Evolutionary conservation across 2,113 vertebrate species (phyloP).

Genomic region (Acrocephalus arundinaceus): DNA sequence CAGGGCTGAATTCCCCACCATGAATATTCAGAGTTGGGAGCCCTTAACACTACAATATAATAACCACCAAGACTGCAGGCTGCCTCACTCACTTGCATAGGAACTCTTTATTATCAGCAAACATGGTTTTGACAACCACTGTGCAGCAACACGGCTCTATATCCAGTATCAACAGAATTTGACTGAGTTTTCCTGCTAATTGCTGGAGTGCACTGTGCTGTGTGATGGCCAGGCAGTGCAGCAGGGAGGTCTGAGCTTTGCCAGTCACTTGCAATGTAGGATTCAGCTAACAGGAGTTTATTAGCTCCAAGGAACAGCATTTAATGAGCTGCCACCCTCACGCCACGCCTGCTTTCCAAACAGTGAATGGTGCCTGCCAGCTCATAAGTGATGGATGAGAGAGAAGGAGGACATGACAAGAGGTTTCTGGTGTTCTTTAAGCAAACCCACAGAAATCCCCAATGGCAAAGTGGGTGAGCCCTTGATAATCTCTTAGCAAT

Average conservation of each 20-base stretch:
- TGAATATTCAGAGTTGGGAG: constrained; percentile 36
- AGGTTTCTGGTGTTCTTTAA: not conserved
- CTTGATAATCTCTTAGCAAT: not conserved
- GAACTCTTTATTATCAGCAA: constrained; percentile 25
- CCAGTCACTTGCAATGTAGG: constrained; percentile 21
- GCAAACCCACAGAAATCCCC: not conserved
- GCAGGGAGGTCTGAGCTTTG: constrained; percentile 25
- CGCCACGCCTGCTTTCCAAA: not conserved
- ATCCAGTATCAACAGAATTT: constrained; percentile 48
- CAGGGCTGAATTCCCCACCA: constrained; percentile 15
- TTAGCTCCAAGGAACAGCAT: constrained; percentile 33
- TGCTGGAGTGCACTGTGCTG: not conserved
- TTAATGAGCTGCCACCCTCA: constrained; percentile 42
- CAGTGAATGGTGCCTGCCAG: not conserved
- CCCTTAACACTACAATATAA: not conserved
- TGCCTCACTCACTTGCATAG: not conserved
- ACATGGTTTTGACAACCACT: constrained; percentile 31
- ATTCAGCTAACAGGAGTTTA: constrained; percentile 1
- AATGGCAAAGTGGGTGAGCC: not conserved
- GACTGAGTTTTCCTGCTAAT: not conserved
- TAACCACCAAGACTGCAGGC: not conserved
- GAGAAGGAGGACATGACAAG: not conserved
- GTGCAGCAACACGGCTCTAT: not conserved
- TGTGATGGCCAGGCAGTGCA: constrained; percentile 35
- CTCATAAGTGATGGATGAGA: not conserved